phyloP scores from a whole-genome alignment of 1,140 invertebrate genomes.

The Antheraea mylitta region DNA sequence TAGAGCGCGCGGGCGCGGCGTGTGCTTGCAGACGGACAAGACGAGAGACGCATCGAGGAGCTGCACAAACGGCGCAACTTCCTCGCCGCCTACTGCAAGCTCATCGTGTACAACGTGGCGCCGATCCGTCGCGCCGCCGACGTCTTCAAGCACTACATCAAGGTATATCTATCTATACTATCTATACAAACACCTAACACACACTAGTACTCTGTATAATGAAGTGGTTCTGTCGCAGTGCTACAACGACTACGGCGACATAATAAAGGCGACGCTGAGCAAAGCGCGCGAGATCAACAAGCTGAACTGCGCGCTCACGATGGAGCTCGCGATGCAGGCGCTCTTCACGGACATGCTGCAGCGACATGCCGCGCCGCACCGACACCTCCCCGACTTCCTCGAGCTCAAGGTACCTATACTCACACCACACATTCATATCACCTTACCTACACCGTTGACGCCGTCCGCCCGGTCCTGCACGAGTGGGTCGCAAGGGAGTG shows the following conservation, averaged over 20 bases:
- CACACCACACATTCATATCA: too few relatives aligned
- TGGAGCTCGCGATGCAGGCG: slow-evolving; percentile 94
- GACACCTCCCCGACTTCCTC: slow-evolving; percentile 85
- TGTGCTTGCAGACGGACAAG: slow-evolving; percentile 84
- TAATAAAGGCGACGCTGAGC: slow-evolving; percentile 97
- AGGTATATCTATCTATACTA: slow-evolving; percentile 77
- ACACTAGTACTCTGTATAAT: too few relatives aligned
- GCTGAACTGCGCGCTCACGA: slow-evolving; percentile 96
- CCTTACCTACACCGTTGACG: too few relatives aligned
- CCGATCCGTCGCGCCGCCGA: slow-evolving; percentile 94
- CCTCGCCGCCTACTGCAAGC: slow-evolving; percentile 97
- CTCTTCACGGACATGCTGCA: slow-evolving; percentile 86
- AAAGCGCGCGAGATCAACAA: slow-evolving; percentile 99
- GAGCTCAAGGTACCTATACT: slow-evolving; percentile 95
- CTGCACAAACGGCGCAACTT: slow-evolving; percentile 97
- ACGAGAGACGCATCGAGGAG: slow-evolving; percentile 97
- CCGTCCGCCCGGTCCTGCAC: too few relatives aligned
- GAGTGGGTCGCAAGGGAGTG: too few relatives aligned
- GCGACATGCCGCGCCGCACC: slow-evolving; percentile 38
- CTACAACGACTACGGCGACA: slow-evolving; percentile 99
- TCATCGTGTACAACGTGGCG: slow-evolving; percentile 98
- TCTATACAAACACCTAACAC: too few relatives aligned
- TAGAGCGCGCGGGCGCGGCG: too few relatives aligned
- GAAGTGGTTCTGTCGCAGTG: too few relatives aligned
- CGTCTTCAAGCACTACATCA: slow-evolving; percentile 98